Conservation (phyloP, 2,888 invertebrate species). For the Sinotaia quadrata region DNA sequence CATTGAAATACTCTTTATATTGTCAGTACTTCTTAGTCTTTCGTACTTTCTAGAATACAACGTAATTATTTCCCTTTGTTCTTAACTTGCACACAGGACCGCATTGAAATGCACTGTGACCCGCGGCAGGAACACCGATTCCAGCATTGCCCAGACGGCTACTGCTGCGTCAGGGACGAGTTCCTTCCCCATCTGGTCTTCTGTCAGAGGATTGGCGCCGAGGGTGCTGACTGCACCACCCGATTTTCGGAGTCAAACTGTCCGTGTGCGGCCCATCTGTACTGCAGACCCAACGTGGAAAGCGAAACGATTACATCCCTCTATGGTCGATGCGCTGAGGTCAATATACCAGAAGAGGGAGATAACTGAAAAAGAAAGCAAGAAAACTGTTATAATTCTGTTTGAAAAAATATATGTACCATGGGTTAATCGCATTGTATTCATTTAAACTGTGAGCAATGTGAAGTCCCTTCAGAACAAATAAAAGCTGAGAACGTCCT, state of each 20-base stretch:
- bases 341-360: neutral
- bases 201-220: conserved; percentile 38
- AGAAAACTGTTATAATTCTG: neutral
- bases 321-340: conserved; percentile 44
- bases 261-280: conserved; percentile 33
- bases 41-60: too few species aligned
- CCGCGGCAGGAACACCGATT: conserved; percentile 28
- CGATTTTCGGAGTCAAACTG: conserved; percentile 37
- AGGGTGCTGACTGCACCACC: conserved; percentile 35
- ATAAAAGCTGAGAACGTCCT: too few species aligned
- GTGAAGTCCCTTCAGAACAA: too few species aligned
- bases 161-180: conserved; percentile 46
- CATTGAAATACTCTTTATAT: too few species aligned
- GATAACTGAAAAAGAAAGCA: neutral
- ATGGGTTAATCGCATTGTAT: too few species aligned
- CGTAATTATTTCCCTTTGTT: too few species aligned
- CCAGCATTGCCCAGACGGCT: conserved; percentile 36
- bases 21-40: too few species aligned
- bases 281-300: conserved; percentile 40
- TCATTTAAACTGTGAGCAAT: too few species aligned
- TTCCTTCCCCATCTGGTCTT: conserved; percentile 42
- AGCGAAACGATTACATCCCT: conserved; percentile 32
- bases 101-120: conserved; percentile 32
- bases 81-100: too few species aligned
- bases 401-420: too few species aligned